A percentile compares a stretch with the other conserved stretches of the same genome.
These are phyloP conservation scores for Drosophila yakuba DNA, from an alignment of 1,140 invertebrate genomes.

Conservation along the genomic window DNA sequence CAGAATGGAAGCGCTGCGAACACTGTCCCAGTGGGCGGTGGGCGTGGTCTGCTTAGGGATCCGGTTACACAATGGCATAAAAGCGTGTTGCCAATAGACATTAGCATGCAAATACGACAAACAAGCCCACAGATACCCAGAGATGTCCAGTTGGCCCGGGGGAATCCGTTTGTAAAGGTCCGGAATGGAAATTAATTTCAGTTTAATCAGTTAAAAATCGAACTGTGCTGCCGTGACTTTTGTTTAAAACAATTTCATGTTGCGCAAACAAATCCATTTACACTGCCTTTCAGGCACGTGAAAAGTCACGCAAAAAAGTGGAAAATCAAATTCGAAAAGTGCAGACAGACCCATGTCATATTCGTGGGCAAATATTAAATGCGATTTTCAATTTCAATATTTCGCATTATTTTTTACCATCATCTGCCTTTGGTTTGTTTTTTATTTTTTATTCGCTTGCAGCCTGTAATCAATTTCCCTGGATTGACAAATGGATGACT, in stretches of 20 bases:
- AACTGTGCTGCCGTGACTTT: conserved; percentile 67
- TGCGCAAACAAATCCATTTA: conserved; percentile 50
- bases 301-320: conserved; percentile 25
- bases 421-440: conserved; percentile 10
- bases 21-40: conserved; percentile 1
- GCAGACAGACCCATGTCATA: conserved; percentile 41
- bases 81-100: conserved; percentile 72
- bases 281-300: conserved; percentile 45
- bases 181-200: conserved; percentile 75
- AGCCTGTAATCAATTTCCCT: conserved; percentile 83
- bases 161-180: conserved; percentile 6
- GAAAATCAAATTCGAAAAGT: conserved; percentile 73
- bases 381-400: conserved; percentile 63
- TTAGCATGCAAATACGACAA: conserved; percentile 80
- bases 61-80: conserved; percentile 54
- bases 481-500: conserved; percentile 79
- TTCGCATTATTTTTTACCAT: conserved; percentile 14
- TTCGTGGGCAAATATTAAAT: conserved; percentile 77
- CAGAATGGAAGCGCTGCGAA: conserved; percentile 51
- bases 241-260: conserved; percentile 74
- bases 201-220: conserved; percentile 80
- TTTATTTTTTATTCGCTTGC: conserved; percentile 44
- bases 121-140: conserved; percentile 47
- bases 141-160: not conserved
- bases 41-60: conserved; percentile 24